Evolutionary conservation across 2,113 vertebrate species (phyloP).

Genomic region (Ahaetulla prasina): DNA sequence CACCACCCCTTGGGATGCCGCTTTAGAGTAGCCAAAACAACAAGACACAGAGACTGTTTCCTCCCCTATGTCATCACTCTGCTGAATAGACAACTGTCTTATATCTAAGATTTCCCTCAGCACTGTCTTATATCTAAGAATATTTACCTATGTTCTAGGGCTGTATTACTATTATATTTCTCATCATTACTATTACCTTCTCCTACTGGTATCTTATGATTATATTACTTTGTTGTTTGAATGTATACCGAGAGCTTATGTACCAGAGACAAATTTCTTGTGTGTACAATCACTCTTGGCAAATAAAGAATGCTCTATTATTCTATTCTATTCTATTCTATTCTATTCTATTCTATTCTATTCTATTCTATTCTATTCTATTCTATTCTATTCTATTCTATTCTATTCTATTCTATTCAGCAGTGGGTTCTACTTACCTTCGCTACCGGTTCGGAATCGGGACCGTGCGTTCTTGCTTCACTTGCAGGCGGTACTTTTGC

Average conservation of each 20-base stretch:
- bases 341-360: too few species aligned
- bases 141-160: neutral
- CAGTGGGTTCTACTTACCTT: too few species aligned
- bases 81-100: neutral
- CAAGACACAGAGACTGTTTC: fast-evolving
- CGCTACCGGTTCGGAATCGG: too few species aligned
- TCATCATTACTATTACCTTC: neutral
- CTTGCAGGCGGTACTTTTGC: too few species aligned
- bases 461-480: too few species aligned
- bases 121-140: neutral
- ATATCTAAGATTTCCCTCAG: neutral
- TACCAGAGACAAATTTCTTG: neutral
- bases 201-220: neutral
- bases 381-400: too few species aligned
- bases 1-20: neutral
- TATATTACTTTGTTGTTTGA: neutral
- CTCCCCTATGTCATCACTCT: neutral
- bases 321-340: too few species aligned
- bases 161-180: neutral
- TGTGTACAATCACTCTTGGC: neutral
- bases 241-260: neutral
- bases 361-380: too few species aligned
- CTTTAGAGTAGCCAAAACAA: neutral
- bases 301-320: neutral
- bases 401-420: too few species aligned